Conservation (phyloP, 2,113 vertebrate genomes). For the Triplophysa siluroides region DNA sequence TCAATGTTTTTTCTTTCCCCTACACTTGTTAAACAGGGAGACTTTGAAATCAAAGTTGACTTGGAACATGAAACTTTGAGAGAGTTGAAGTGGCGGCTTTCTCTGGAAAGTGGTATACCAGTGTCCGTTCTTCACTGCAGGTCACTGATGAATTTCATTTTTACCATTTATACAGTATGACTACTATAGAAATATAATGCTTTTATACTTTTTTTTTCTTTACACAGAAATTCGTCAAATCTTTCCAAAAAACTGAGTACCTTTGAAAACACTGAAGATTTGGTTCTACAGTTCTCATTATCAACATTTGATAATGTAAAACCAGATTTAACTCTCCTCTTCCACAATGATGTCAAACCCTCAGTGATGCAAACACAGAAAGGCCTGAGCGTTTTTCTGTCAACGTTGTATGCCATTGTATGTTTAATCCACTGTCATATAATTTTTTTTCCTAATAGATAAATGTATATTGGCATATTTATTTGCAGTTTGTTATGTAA, state of each 20-base stretch:
- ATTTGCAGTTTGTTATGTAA: background rate
- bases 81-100: background rate
- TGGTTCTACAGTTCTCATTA: slow-evolving; percentile 50
- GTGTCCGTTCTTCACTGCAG: background rate
- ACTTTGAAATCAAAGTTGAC: background rate
- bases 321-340: background rate
- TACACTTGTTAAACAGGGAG: background rate
- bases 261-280: slow-evolving; percentile 50
- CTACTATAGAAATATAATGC: no score
- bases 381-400: slow-evolving; percentile 63
- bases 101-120: background rate
- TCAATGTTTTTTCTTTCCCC: background rate
- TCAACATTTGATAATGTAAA: slow-evolving; percentile 41
- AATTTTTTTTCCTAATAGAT: background rate
- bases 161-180: background rate
- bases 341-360: slow-evolving; percentile 53
- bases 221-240: no score
- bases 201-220: no score
- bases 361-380: slow-evolving; percentile 57
- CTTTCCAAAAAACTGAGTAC: background rate
- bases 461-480: background rate
- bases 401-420: slow-evolving; percentile 59
- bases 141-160: background rate
- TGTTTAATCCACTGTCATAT: slow-evolving; percentile 13
- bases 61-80: background rate